These are phyloP conservation scores for Neocrepidodera transversa DNA, from an alignment of 2,888 invertebrate species.

Conservation along the genomic window DNA sequence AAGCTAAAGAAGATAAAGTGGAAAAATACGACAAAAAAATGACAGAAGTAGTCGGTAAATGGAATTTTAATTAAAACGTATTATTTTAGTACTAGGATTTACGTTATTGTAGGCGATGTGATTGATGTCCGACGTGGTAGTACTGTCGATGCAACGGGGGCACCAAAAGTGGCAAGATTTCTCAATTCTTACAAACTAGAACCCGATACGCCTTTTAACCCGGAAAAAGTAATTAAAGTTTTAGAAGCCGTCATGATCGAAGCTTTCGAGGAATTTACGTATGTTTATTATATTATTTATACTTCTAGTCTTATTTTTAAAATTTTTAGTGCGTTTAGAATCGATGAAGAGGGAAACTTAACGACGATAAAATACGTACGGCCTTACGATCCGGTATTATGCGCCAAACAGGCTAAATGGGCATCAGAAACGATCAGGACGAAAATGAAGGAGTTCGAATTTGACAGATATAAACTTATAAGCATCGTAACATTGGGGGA, in stretches of 20 bases:
- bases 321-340: not conserved
- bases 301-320: not conserved
- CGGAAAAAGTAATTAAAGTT: constrained; percentile 67
- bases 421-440: constrained; percentile 68
- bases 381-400: constrained; percentile 66
- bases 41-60: constrained; percentile 13
- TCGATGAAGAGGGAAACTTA: constrained; percentile 1
- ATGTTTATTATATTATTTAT: constrained; percentile 43
- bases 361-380: not conserved
- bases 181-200: constrained; percentile 73
- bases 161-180: constrained; percentile 57
- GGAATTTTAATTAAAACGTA: too few relatives aligned
- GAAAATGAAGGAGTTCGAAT: constrained; percentile 71
- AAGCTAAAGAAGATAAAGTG: not conserved
- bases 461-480: constrained; percentile 75
- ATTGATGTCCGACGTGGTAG: constrained; percentile 26
- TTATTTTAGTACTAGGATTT: too few relatives aligned
- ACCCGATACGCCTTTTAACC: constrained; percentile 68
- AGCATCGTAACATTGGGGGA: constrained; percentile 72
- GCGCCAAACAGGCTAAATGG: constrained; percentile 65
- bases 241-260: constrained; percentile 66
- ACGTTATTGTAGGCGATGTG: constrained; percentile 17
- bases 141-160: constrained; percentile 5
- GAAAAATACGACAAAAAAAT: not conserved
- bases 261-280: constrained; percentile 66